Evolutionary conservation across 2,113 vertebrate species (phyloP), one percentile per base, ranked within the genome.

Genomic region (Chionis minor): DNA sequence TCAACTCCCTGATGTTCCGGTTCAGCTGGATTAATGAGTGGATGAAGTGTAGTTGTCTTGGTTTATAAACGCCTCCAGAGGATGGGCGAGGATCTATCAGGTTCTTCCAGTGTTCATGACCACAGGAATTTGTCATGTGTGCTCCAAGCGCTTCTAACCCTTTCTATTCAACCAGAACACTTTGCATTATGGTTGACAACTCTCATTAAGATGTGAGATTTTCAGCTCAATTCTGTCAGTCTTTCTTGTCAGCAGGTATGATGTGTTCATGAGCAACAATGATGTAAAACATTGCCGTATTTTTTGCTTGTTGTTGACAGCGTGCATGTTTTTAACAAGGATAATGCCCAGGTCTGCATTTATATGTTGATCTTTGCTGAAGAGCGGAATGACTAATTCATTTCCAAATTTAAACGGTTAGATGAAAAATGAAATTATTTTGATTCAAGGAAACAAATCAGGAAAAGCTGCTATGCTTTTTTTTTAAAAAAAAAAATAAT

Each of bases 1-100:
- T 91, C 86, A 78, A 30, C 71, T 91, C 24, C 88, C 35, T 80
- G 96, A 87, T 88, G 66, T 94, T 96, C 97, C 10, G 9, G 94
- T 97, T 97, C 55, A 91, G 63, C 95, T 94, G 86, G 94, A 91
- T 92, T 82, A 72, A 82, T 84, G 61, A 75, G 58, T 94, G 49
- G 63, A 75, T 91, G 61, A 89, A 58, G 49, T 30, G 32, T 59
- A 59, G 24, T 78, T 86, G 71, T 90, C 69, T 88, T 62, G 55
- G 63, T 81, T 89, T 91, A 44, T 23, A 55, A 85, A 91, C 47
- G 23, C 86, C 74, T 97, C n/a, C 91, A 94, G 73, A 91, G 27
- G 42, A 73, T 42, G 20, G 62, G 58, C 3, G 27, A 85, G 63
- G 54, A 91, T 61, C 42, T 89, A 8, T 51, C 70, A 59, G 54